These are phyloP conservation scores for Neocrepidodera transversa DNA, from an alignment of 2,888 invertebrate species.

Conservation along the genomic window DNA sequence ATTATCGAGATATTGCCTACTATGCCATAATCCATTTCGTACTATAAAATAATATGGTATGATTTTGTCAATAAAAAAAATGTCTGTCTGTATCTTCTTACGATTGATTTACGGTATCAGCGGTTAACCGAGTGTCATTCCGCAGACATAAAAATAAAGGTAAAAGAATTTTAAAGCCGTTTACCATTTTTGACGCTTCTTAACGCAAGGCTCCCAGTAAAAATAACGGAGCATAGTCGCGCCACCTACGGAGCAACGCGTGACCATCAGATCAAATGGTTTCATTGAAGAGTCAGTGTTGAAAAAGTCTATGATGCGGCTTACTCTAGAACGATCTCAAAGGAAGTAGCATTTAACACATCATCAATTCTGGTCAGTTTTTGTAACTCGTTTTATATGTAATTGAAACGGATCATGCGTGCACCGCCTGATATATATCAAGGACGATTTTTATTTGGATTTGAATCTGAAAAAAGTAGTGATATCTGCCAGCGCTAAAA, in stretches of 20 bases:
- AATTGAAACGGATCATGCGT: conserved; percentile 4
- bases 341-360: conserved; percentile 37
- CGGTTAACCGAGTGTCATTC: conserved; percentile 29
- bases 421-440: neutral
- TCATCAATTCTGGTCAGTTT: conserved; percentile 32
- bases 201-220: conserved; percentile 42
- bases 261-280: conserved; percentile 41
- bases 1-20: no score
- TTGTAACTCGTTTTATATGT: neutral
- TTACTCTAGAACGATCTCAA: conserved; percentile 32
- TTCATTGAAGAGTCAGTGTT: conserved; percentile 37
- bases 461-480: neutral
- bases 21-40: no score
- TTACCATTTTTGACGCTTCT: conserved; percentile 49
- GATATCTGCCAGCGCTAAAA: no score
- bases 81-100: no score
- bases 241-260: conserved; percentile 46
- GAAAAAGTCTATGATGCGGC: conserved; percentile 33
- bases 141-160: conserved; percentile 42
- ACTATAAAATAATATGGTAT: no score
- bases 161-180: conserved; percentile 44
- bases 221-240: conserved; percentile 41
- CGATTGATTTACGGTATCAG: no score
- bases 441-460: neutral
- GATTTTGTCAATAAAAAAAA: no score